These are phyloP conservation scores for Nycticebus coucang DNA, from an alignment of 2,113 vertebrate genomes.

Conservation along the genomic window DNA sequence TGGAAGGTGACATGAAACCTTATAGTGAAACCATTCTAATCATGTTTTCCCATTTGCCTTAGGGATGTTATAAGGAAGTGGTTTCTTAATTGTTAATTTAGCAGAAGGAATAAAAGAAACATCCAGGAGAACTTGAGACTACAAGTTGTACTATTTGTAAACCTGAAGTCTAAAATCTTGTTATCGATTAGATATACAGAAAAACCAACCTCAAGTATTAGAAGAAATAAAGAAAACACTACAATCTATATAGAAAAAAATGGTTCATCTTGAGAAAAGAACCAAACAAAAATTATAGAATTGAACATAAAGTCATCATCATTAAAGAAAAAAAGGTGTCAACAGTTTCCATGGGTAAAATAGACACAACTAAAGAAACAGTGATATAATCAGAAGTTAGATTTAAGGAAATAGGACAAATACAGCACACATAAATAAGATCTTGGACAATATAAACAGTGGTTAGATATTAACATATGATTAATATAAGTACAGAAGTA, in stretches of 20 bases:
- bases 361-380: neutral
- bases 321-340: neutral
- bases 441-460: neutral
- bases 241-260: neutral
- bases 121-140: neutral
- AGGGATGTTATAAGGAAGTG: neutral
- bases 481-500: neutral
- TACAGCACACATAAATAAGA: neutral
- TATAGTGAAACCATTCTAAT: neutral
- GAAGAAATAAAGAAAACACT: neutral
- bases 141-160: neutral
- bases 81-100: neutral
- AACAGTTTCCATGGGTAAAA: neutral
- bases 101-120: neutral
- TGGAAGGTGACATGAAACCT: neutral
- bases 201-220: neutral
- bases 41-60: neutral
- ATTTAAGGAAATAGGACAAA: constrained; percentile 6
- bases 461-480: neutral
- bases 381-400: neutral
- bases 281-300: neutral
- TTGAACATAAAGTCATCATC: neutral
- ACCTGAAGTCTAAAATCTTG: neutral
- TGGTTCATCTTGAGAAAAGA: neutral
- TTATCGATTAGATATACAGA: neutral